phyloP scores from a whole-genome alignment of 2,888 invertebrate species.

The Acrobasis repandana region DNA sequence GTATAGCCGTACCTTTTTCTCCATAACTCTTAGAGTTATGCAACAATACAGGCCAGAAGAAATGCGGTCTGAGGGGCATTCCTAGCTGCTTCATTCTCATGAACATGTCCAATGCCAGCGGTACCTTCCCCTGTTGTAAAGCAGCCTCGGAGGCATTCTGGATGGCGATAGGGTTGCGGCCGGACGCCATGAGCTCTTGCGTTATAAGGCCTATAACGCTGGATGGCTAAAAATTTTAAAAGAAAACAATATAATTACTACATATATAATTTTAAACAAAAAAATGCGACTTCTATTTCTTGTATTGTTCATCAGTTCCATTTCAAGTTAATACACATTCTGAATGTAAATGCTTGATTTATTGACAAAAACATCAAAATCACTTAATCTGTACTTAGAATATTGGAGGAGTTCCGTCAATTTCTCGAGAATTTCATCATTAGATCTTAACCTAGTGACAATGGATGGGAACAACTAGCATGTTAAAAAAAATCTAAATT shows the following conservation, averaged over 20 bases:
- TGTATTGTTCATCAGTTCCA: too few relatives aligned
- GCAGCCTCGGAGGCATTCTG: constrained; percentile 81
- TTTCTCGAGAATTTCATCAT: too few relatives aligned
- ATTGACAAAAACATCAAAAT: too few relatives aligned
- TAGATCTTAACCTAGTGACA: too few relatives aligned
- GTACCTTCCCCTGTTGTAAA: constrained; percentile 68
- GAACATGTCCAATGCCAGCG: constrained; percentile 72
- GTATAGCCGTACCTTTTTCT: constrained; percentile 67
- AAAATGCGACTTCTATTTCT: too few relatives aligned
- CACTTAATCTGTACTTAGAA: too few relatives aligned
- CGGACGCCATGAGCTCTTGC: constrained; percentile 70
- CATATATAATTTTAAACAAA: too few relatives aligned
- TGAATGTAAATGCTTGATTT: too few relatives aligned
- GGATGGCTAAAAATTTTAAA: constrained; percentile 60
- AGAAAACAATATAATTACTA: neutral
- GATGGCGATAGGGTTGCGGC: constrained; percentile 73
- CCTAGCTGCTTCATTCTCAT: constrained; percentile 65
- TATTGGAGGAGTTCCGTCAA: too few relatives aligned
- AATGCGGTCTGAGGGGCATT: constrained; percentile 81
- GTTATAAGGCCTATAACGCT: constrained; percentile 66
- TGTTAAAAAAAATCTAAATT: too few relatives aligned
- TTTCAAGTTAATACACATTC: too few relatives aligned
- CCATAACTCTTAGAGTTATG: constrained; percentile 73
- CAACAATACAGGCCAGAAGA: constrained; percentile 86
- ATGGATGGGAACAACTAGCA: too few relatives aligned